A percentile compares a stretch with the other conserved stretches of the same genome.
phyloP scores from a whole-genome alignment of 2,888 invertebrate genomes.

The Folsomia manolachei region DNA sequence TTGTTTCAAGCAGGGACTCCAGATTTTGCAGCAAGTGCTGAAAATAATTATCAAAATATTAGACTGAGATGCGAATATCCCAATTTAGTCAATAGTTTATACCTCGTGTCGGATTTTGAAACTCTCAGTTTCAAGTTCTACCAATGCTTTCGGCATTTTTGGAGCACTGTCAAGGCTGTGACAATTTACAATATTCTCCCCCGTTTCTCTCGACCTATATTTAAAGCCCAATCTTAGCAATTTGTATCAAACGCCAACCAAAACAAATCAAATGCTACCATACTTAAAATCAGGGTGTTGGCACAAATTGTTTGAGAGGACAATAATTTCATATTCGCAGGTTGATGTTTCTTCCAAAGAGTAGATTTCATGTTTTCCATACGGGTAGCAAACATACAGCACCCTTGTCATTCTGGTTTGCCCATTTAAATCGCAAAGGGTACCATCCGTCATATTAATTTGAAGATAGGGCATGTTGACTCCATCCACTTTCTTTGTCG shows the following conservation, averaged over 20 bases:
- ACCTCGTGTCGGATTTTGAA: slow-evolving; percentile 65
- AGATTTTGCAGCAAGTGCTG: slow-evolving; percentile 60
- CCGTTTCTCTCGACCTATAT: slow-evolving; percentile 59
- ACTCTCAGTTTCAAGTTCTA: slow-evolving; percentile 70
- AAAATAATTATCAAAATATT: not conserved
- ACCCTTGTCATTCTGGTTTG: slow-evolving; percentile 74
- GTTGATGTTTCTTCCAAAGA: slow-evolving; percentile 89
- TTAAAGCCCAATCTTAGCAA: not conserved
- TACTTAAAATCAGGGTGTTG: slow-evolving; percentile 79
- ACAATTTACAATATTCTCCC: slow-evolving; percentile 74
- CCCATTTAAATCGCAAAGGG: slow-evolving; percentile 84
- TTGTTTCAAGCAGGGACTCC: slow-evolving; percentile 61
- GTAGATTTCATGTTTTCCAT: slow-evolving; percentile 87
- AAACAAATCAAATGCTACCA: slow-evolving; percentile 22
- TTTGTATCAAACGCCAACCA: not conserved
- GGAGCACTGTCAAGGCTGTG: slow-evolving; percentile 65
- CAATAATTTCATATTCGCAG: slow-evolving; percentile 90
- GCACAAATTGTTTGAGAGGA: slow-evolving; percentile 83
- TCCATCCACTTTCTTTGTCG: slow-evolving; percentile 58
- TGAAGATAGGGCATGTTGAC: slow-evolving; percentile 76
- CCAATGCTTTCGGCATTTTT: slow-evolving; percentile 69
- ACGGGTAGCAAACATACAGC: slow-evolving; percentile 82
- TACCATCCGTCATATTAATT: slow-evolving; percentile 82
- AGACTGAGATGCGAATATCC: slow-evolving; percentile 50
- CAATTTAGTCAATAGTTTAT: not conserved